Percentiles rank a stretch among this genome's conserved stretches.
phyloP scores from a whole-genome alignment of 2,113 vertebrate genomes.

The Nansenia antarctica region DNA sequence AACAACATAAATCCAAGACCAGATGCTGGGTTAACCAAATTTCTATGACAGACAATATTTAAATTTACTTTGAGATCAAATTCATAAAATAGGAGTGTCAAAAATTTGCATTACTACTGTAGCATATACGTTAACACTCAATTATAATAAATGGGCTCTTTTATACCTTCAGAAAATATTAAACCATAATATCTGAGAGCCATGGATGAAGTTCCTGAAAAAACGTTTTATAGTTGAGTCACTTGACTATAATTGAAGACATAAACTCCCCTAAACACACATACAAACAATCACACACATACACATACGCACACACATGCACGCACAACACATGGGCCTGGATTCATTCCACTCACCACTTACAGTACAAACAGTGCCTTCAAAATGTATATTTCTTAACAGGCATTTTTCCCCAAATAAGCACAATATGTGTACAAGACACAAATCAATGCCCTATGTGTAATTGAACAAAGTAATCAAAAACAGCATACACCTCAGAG shows the following conservation, averaged over 20 bases:
- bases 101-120: neutral
- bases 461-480: neutral
- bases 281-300: neutral
- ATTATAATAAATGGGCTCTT: neutral
- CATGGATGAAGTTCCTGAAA: too few species aligned
- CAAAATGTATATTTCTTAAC: conserved; percentile 20
- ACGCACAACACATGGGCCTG: neutral
- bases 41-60: neutral
- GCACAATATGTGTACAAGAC: neutral
- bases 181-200: neutral
- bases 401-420: conserved; percentile 4
- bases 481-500: conserved; percentile 19
- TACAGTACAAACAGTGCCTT: neutral
- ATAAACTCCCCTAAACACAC: neutral
- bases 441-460: neutral
- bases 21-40: neutral
- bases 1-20: neutral
- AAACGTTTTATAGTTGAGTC: too few species aligned
- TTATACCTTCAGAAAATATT: neutral
- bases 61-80: neutral
- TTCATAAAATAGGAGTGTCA: too few species aligned
- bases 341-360: conserved; percentile 25
- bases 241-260: neutral
- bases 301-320: too few species aligned
- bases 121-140: too few species aligned